Base-by-base conservation (phyloP, 2,113 vertebrate genomes). In the Pteropus alecto region DNA sequence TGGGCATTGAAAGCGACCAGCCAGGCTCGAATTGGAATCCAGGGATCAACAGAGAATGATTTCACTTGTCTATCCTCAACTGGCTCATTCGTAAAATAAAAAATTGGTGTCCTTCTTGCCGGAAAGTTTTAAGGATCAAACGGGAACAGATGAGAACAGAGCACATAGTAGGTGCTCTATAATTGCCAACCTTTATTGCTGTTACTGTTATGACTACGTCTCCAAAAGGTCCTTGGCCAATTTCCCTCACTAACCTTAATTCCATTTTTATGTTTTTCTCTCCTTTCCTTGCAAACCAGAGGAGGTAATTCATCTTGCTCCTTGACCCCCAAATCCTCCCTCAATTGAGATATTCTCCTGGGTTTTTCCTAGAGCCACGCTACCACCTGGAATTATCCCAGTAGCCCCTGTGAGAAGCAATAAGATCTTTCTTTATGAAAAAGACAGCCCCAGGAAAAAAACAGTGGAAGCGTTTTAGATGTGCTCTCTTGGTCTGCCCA, bases 401-500 rank as follows among this genome's bases (percentile, higher is more conserved):
- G 54, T 12, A 48, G 74, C 76, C 78, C 63, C 68, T 35, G 12
- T 28, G 22, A 1, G 83, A 93, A 79, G 93, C 68, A 46, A 38
- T 63, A n/a, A 92, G 95, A 74, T 84, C 90, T 79, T 85, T 89
- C 54, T 91, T 86, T 73, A 70, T 93, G 83, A 81, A 89, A 97
- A 93, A 88, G 88, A 90, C 68, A 87, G 81, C 54, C 28, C 46
- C 48, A 7, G 71, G 13, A 11, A 67, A 6, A 30, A 48, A 51
- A 14, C 51, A 70, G 65, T 7, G 13, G 3, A 41, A 30, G 61
- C 11, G 0, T 73, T 71, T 85, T 67, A 54, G 61, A 82, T 60
- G 77, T 79, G 28, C 61, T 60, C 38, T 3, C n/a, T 35, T 56
- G 1, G 51, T 38, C 71, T 56, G 2, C 41, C 70, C 95, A 54